These are phyloP conservation scores for Phymorhynchus buccinoides DNA, from an alignment of 1,140 invertebrate genomes.

Conservation along the genomic window DNA sequence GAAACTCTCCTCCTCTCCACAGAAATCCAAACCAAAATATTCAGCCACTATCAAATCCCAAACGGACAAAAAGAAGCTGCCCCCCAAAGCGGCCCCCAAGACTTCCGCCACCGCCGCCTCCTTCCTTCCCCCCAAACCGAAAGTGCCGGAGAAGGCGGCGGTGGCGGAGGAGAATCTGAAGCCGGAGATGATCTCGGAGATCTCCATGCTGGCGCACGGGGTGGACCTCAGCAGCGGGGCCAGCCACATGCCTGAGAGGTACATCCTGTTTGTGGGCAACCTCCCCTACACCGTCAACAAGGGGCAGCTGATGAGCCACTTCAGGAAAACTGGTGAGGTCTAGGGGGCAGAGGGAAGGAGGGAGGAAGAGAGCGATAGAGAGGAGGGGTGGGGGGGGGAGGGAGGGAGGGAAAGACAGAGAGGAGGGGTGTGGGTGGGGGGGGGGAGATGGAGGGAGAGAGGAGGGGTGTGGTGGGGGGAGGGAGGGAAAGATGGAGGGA, in stretches of 20 bases:
- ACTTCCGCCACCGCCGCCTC: too few relatives aligned
- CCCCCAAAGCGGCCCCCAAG: background rate
- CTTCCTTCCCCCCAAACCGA: background rate
- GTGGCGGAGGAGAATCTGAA: slow-evolving; percentile 13
- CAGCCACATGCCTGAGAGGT: slow-evolving; percentile 51
- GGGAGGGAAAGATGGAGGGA: too few relatives aligned
- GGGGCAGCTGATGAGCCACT: slow-evolving; percentile 65
- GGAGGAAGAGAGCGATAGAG: background rate
- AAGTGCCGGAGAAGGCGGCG: background rate
- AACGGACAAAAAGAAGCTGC: slow-evolving; percentile 35
- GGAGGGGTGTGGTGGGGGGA: too few relatives aligned
- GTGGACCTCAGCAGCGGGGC: background rate
- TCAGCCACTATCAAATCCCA: background rate
- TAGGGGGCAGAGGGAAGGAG: background rate
- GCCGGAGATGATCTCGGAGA: slow-evolving; percentile 38
- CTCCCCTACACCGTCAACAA: slow-evolving; percentile 60
- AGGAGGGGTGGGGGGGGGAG: background rate
- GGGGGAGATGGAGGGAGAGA: too few relatives aligned
- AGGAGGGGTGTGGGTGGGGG: too few relatives aligned
- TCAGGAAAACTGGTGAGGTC: slow-evolving; percentile 62
- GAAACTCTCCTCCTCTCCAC: background rate
- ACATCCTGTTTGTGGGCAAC: slow-evolving; percentile 66
- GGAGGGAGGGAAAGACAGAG: too few relatives aligned
- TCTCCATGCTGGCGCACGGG: slow-evolving; percentile 39
- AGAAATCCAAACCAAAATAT: background rate